phyloP scores from a whole-genome alignment of 2,113 vertebrate species.

The Sebastes fasciatus region DNA sequence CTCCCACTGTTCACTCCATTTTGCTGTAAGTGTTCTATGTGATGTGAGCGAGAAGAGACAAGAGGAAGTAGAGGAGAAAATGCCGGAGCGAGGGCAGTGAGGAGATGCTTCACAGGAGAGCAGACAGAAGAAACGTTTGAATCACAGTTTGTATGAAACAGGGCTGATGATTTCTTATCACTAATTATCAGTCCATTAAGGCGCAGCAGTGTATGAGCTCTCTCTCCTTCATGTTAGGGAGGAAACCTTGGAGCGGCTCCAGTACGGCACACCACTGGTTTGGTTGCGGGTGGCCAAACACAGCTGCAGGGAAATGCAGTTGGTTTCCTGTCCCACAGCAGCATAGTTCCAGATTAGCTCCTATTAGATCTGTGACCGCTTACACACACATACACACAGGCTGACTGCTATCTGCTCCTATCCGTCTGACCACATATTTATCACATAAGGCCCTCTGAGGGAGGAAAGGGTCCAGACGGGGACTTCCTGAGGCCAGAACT shows the following conservation, averaged over 20 bases:
- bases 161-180: slow-evolving; percentile 15
- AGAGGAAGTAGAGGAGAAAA: slow-evolving; percentile 17
- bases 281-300: slow-evolving; percentile 45
- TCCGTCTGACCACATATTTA: slow-evolving; percentile 48
- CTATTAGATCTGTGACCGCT: slow-evolving; percentile 34
- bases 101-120: not conserved
- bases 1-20: not conserved
- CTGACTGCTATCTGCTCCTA: slow-evolving; percentile 32
- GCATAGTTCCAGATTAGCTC: slow-evolving; percentile 62
- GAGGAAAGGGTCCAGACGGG: slow-evolving; percentile 63
- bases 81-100: no score
- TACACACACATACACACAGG: slow-evolving; percentile 16
- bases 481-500: slow-evolving; percentile 43
- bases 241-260: slow-evolving; percentile 9
- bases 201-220: not conserved
- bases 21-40: slow-evolving; percentile 22
- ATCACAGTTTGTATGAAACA: slow-evolving; percentile 9
- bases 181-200: slow-evolving; percentile 22
- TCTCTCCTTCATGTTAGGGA: slow-evolving; percentile 12
- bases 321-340: slow-evolving; percentile 71
- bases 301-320: slow-evolving; percentile 68
- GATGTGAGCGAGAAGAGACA: slow-evolving; percentile 24
- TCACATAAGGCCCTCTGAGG: slow-evolving; percentile 7
- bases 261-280: slow-evolving; percentile 7
- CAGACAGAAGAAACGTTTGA: slow-evolving; percentile 3